Conservation (phyloP, 2,797 vertebrate species). For the Sebastes trivittatus region DNA sequence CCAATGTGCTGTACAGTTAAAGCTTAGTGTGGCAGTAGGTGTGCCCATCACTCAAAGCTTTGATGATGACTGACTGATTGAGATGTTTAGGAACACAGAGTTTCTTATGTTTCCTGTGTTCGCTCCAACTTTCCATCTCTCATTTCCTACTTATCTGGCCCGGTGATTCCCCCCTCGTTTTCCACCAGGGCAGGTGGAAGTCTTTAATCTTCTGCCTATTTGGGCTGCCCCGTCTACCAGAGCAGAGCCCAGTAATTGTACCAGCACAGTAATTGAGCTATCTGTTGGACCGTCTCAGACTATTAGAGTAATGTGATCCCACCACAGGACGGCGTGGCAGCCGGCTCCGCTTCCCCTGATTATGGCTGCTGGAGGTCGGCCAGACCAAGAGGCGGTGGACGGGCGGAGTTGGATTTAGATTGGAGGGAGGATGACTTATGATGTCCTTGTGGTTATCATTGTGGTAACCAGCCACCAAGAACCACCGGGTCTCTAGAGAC, state of each 20-base stretch:
- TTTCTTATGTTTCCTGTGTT: constrained; percentile 45
- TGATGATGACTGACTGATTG: constrained; percentile 42
- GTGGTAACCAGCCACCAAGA: neutral
- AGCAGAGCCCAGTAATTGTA: constrained; percentile 58
- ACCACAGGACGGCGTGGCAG: constrained; percentile 33
- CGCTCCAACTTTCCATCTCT: constrained; percentile 41
- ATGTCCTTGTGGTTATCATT: constrained; percentile 8
- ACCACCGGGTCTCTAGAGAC: neutral
- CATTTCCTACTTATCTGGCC: constrained; percentile 46
- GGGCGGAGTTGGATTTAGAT: constrained; percentile 39
- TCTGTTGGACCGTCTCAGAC: constrained; percentile 59
- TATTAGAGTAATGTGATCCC: constrained; percentile 74
- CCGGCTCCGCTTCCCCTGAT: constrained; percentile 56
- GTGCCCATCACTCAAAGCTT: constrained; percentile 42
- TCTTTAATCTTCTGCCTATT: constrained; percentile 68
- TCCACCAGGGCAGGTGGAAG: constrained; percentile 55
- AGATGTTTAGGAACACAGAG: constrained; percentile 35
- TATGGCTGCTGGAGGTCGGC: constrained; percentile 55
- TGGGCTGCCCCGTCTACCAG: constrained; percentile 17
- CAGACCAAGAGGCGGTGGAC: constrained; percentile 39
- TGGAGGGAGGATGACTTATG: constrained; percentile 30
- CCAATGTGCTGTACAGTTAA: constrained; percentile 4
- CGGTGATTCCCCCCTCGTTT: constrained; percentile 22
- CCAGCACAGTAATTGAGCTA: constrained; percentile 62
- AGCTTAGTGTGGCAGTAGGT: constrained; percentile 11